Evolutionary conservation across 2,113 vertebrate genomes (phyloP), one percentile per base, ranked within the genome.

Genomic region (Hucho hucho): DNA sequence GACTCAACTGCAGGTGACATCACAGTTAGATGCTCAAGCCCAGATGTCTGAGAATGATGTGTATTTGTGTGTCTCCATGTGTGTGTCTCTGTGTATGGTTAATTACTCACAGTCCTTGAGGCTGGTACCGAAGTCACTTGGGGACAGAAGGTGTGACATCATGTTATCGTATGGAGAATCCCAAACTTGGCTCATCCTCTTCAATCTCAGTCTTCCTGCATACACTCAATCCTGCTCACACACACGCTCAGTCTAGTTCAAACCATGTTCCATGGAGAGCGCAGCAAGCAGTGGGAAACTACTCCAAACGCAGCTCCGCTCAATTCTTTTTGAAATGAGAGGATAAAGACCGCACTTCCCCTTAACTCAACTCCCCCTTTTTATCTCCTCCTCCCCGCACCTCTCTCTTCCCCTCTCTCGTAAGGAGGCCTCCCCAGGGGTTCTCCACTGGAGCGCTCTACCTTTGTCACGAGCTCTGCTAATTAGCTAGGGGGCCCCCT

Each of bases 21-120:
- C 16, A 25, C 9, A 26, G n/a, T 24, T 4, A 22, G 32, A 46
- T 68, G n/a, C 59, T 24, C 29, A 68, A 68, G 37, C 18, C 6
- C 11, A 12, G 67, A 25, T 59, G 20, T 59, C 18, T 59, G 16
- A 6, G 20, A 20, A n/a, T n/a, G 20, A 14, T 9, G 63, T 61
- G n/a, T 37, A 6, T 63, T 37, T 28, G 63, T 28, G 20, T 24
- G 24, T 49, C 32, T 73, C 16, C 11, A 6, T 68, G 66, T 69
- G 29, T 69, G 28, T 46, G 28, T 43, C 4, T 63, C 37, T 20
- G 47, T 53, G 32, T 6, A 6, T 53, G 37, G 47, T 11, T 25
- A 20, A 28, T 29, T 94, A 96, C 95, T 97, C 91, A 96, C 93
- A 86, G 87, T 96, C 94, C 89, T 91, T 94, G 78, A 93, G 92